These are phyloP conservation scores for Melanotaenia maccullochi DNA, from an alignment of 2,797 vertebrate species.

Conservation along the genomic window DNA sequence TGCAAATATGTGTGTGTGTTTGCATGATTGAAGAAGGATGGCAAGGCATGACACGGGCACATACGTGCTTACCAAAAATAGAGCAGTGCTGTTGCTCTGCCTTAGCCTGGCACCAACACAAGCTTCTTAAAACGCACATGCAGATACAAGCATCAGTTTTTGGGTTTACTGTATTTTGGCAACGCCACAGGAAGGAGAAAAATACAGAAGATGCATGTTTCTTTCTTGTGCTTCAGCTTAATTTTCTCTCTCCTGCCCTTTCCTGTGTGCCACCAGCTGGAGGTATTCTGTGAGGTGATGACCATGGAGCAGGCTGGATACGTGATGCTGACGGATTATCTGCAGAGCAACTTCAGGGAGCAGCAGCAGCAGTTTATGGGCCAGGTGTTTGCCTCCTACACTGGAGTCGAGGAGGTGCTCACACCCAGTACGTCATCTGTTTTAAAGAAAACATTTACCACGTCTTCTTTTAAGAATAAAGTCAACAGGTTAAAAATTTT, in stretches of 20 bases:
- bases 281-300: conserved; percentile 96
- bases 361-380: conserved; percentile 94
- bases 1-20: conserved; percentile 13
- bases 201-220: not conserved
- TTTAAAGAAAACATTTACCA: not conserved
- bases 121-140: conserved; percentile 36
- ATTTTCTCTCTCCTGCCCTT: not conserved
- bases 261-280: conserved; percentile 73
- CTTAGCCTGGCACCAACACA: conserved; percentile 37
- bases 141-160: conserved; percentile 11
- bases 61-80: conserved; percentile 60
- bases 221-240: not conserved
- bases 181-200: not conserved
- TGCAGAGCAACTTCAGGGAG: conserved; percentile 95
- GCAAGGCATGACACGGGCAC: conserved; percentile 53
- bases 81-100: conserved; percentile 42
- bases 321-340: conserved; percentile 97
- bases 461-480: not conserved
- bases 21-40: conserved; percentile 46
- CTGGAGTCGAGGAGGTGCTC: conserved; percentile 92
- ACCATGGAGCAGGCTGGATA: conserved; percentile 97
- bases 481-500: not conserved
- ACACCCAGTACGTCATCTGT: conserved; percentile 86
- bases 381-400: conserved; percentile 95
- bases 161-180: conserved; percentile 23